Evolutionary conservation across 2,888 invertebrate genomes (phyloP).

Genomic region (Meiosimyza platycephala): DNA sequence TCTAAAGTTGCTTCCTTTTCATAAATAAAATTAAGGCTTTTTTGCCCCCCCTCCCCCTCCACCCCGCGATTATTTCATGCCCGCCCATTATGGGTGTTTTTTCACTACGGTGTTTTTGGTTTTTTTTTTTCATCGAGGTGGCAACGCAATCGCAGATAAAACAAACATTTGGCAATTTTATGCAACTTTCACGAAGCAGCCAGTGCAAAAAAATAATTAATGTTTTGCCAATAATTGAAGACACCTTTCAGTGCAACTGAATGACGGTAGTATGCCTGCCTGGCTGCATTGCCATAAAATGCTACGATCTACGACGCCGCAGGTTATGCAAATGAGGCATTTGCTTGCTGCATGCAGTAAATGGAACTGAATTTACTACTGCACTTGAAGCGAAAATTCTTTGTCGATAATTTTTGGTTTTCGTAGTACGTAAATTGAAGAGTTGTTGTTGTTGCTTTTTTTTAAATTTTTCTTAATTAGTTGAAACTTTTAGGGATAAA

Average conservation of each 20-base stretch:
- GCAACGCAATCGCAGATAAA: conserved; percentile 39
- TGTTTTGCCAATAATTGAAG: conserved; percentile 61
- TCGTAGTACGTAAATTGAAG: not conserved
- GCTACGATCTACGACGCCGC: conserved; percentile 44
- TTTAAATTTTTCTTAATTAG: not conserved
- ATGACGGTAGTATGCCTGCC: not conserved
- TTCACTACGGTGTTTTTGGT: too few species aligned
- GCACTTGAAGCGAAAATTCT: not conserved
- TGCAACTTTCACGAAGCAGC: conserved; percentile 51
- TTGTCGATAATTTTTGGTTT: not conserved
- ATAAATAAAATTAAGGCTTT: conserved; percentile 33
- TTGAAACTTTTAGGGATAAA: too few species aligned
- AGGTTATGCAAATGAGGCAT: conserved; percentile 56
- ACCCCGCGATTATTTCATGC: too few species aligned
- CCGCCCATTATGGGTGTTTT: not conserved
- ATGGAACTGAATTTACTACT: not conserved
- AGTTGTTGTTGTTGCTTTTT: conserved; percentile 1
- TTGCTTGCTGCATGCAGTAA: conserved; percentile 24
- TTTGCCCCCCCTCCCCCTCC: not conserved
- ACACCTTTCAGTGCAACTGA: conserved; percentile 50
- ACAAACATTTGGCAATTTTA: conserved; percentile 40
- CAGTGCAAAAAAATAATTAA: conserved; percentile 54
- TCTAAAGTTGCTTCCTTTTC: conserved; percentile 22
- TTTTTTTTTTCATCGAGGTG: conserved; percentile 7
- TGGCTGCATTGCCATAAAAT: conserved; percentile 16